Base-by-base conservation (phyloP, 2,888 invertebrate species). In the Apamea monoglypha region DNA sequence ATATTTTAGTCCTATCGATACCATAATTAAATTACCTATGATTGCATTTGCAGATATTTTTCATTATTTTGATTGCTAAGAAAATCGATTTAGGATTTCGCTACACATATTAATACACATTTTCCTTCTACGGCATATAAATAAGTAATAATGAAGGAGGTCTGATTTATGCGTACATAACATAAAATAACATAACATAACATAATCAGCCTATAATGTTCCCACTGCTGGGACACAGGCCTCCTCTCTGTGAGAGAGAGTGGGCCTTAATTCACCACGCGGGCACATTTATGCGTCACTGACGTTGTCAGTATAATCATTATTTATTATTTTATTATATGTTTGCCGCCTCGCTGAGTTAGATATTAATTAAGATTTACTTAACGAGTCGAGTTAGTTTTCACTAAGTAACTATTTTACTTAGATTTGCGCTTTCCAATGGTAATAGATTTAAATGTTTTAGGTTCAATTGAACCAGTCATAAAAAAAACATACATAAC, bases 341-440 rank as follows among this genome's bases (percentile, higher is more conserved):
- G 40, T 84, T 70, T 66, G 70, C 72, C 56, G 72, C 64, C 44
- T 59, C 59, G 50, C 18, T 56, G 14, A 44, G 61, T 72, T 56
- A 74, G 50, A 59, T 74, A 69, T 63, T 25, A 50, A 56, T 32
- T 56, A 18, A 73, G 61, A 81, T 64, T n/a, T 40, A n/a, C 36
- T 61, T 44, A 44, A 79, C 68, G 63, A 50, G 76, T 36, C 29
- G 7, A 74, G 29, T 76, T 40, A 79, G 82, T 82, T 84, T 76
- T 74, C 78, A 75, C 68, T 56, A 56, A 16, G 25, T 64, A 56
- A 74, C 76, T 64, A 69, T 75, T 78, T 63, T 29, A 61, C 47
- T 56, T 44, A 50, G 32, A 32, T 66, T 53, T 74, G 8, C 67
- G 63, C 59, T 83, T 79, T 72, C 67, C 67, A 68, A 56, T 18